Evolutionary conservation across 1,140 invertebrate genomes (phyloP).

Genomic region (Formica selysi): DNA sequence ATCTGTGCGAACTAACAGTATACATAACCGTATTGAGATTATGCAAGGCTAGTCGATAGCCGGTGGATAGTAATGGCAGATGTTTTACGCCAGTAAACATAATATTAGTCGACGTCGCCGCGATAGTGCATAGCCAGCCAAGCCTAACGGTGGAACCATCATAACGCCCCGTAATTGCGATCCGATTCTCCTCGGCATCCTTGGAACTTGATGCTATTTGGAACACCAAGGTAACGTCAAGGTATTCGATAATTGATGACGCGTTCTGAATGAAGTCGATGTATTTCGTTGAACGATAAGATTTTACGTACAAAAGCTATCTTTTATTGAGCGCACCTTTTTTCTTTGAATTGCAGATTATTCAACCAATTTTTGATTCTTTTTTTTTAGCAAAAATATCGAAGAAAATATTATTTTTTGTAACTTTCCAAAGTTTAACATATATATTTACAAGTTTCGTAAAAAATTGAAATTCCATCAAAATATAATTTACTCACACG

Average conservation of each 20-base stretch:
- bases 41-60: conserved; percentile 58
- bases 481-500: background rate
- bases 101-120: conserved; percentile 65
- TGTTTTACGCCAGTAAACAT: conserved; percentile 68
- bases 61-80: conserved; percentile 60
- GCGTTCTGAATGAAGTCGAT: conserved; percentile 17
- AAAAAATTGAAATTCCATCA: background rate
- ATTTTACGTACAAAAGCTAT: background rate
- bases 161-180: conserved; percentile 61
- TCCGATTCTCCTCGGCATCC: conserved; percentile 52
- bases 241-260: conserved; percentile 34
- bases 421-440: background rate
- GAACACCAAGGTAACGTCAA: background rate
- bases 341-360: background rate
- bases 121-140: conserved; percentile 67
- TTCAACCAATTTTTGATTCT: background rate
- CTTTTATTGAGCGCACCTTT: background rate
- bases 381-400: background rate
- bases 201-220: conserved; percentile 34
- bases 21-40: conserved; percentile 67
- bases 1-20: conserved; percentile 53
- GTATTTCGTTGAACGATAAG: conserved; percentile 3
- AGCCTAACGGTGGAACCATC: conserved; percentile 69
- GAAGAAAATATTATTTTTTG: background rate
- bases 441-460: background rate